Evolutionary conservation across 2,888 invertebrate species (phyloP).

Genomic region (Heliconius cydno): DNA sequence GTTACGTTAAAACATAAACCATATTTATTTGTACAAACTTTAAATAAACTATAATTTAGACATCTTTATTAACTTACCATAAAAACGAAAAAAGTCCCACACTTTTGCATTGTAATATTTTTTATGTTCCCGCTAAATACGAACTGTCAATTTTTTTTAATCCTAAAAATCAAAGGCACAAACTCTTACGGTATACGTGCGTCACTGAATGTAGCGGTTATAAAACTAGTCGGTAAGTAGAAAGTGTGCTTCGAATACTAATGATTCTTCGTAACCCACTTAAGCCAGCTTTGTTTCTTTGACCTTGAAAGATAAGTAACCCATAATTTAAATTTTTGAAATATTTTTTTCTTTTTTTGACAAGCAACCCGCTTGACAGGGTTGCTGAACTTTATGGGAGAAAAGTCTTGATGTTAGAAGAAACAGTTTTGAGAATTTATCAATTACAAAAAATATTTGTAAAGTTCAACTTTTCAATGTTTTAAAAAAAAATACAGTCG

Average conservation of each 20-base stretch:
- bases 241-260: conserved; percentile 61
- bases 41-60: no score
- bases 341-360: conserved; percentile 11
- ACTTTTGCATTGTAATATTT: conserved; percentile 53
- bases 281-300: conserved; percentile 43
- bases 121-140: conserved; percentile 27
- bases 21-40: background rate
- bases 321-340: background rate
- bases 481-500: no score
- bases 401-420: background rate
- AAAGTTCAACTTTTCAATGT: background rate
- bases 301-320: conserved; percentile 39
- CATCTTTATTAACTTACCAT: conserved; percentile 51
- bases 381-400: conserved; percentile 14
- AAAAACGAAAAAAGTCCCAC: conserved; percentile 51
- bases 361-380: background rate
- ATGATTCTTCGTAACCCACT: conserved; percentile 58
- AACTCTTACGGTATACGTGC: conserved; percentile 51
- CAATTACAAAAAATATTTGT: background rate
- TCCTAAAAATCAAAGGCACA: conserved; percentile 22
- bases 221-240: conserved; percentile 52
- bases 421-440: conserved; percentile 17
- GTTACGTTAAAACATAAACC: background rate
- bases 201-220: conserved; percentile 51
- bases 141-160: conserved; percentile 32